These are phyloP conservation scores for Drosophila nasuta DNA, from an alignment of 1,140 invertebrate species.

Conservation along the genomic window DNA sequence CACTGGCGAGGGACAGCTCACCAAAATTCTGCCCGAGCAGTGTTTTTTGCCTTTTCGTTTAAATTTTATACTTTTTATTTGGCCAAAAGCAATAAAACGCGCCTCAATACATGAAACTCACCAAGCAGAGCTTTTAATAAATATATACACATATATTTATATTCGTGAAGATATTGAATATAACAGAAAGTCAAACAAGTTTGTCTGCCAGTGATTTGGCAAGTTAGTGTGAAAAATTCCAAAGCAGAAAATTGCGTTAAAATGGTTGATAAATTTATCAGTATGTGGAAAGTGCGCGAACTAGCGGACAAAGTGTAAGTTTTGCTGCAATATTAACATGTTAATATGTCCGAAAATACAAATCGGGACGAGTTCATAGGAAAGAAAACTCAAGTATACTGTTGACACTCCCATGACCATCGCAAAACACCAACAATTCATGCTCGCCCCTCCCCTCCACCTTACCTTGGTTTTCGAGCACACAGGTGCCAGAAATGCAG, in stretches of 20 bases:
- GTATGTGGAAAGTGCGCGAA: conserved; percentile 97
- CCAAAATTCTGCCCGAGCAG: conserved; percentile 68
- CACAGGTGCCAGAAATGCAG: conserved; percentile 55
- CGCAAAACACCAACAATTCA: conserved; percentile 24
- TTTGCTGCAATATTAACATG: conserved; percentile 18
- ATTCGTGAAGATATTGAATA: conserved; percentile 15
- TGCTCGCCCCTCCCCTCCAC: conserved; percentile 22
- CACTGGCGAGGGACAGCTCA: conserved; percentile 69
- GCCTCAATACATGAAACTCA: conserved; percentile 25
- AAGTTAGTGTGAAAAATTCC: conserved; percentile 81
- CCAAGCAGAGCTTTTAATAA: conserved; percentile 3
- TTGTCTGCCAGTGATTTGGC: conserved; percentile 56
- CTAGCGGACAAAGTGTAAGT: conserved; percentile 98
- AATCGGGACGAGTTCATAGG: conserved; percentile 2
- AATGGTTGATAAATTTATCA: conserved; percentile 89
- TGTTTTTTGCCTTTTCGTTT: conserved; percentile 78
- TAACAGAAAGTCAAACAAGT: conserved; percentile 56
- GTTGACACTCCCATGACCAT: conserved; percentile 60
- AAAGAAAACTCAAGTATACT: conserved; percentile 14
- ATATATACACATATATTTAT: conserved; percentile 10
- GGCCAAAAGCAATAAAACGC: conserved; percentile 35
- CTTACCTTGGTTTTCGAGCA: conserved; percentile 26
- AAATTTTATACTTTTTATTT: conserved; percentile 75
- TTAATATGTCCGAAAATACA: conserved; percentile 7
- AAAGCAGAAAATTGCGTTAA: conserved; percentile 63